Base-by-base conservation (phyloP, 2,113 vertebrate species). In the Rhinopomastus cyanomelas region DNA sequence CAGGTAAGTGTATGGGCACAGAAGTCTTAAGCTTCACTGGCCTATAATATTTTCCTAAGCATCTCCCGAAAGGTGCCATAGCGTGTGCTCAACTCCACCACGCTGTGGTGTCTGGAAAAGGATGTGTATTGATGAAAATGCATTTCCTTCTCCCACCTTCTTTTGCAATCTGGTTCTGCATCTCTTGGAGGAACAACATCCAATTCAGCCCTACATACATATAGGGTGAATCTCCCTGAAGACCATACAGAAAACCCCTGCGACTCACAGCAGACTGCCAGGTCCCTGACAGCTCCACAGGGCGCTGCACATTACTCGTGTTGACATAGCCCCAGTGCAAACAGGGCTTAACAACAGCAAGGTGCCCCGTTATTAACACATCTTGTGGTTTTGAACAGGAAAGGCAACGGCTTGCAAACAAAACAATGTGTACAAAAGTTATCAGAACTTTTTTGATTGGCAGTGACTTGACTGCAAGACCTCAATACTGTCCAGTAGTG, bases 231-330 rank as follows among this genome's bases (percentile, higher is more conserved):
- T 66, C 56, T 42, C 84, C 53, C 22, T n/a, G 53, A 78, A 34
- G 13, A 60, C 8, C 1, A 0, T 46, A 29, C 9, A 66, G 78
- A 67, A 64, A 71, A 2, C 0, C 3, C 8, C 23, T 62, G 14
- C 66, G 75, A 73, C 8, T 61, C 76, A 53, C 12, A 52, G 46
- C 23, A n/a, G 29, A 57, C n/a, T 74, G n/a, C 29, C 65, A 72
- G 23, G 32, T 74, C 30, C 48, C 76, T 20, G 29, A 52, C 34
- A 81, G 37, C 14, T 64, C 11, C 71, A 44, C 44, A 64, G 12
- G 66, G 57, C 61, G 30, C 22, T 53, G 15, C 37, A 42, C 39
- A 42, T 56, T 56, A 29, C 30, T 65, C 30, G 44, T 30, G 44
- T 39, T 53, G 61, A 71, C 17, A 27, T 16, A n/a, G 3, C 4